Percentiles rank a stretch among this genome's conserved stretches.
Evolutionary conservation across 2,113 vertebrate species (phyloP).

Genomic region (Scomber scombrus): DNA sequence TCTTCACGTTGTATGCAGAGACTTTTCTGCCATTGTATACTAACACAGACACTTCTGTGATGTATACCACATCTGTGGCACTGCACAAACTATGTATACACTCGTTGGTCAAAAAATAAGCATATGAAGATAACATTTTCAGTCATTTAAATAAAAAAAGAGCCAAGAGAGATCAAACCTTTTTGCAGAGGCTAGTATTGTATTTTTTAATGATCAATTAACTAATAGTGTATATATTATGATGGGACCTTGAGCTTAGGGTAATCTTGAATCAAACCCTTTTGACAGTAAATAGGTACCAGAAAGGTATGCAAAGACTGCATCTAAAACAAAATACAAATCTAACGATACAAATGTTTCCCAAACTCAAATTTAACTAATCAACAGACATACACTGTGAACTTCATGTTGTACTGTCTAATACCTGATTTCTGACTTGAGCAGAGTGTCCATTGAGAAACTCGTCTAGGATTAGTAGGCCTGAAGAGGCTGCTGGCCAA

Average conservation of each 20-base stretch:
- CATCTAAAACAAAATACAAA: conserved; percentile 28
- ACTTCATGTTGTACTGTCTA: conserved; percentile 36
- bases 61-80: background rate
- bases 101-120: background rate
- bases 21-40: background rate
- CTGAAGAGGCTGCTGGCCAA: conserved; percentile 80
- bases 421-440: conserved; percentile 86
- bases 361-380: background rate
- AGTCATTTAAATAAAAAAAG: background rate
- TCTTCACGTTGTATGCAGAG: background rate
- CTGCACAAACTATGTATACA: background rate
- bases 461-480: conserved; percentile 79
- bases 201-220: conserved; percentile 2
- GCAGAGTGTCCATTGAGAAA: conserved; percentile 85
- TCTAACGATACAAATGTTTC: background rate
- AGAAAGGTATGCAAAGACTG: background rate
- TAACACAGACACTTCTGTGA: background rate
- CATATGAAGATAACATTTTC: background rate
- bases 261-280: conserved; percentile 23
- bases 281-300: background rate
- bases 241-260: background rate
- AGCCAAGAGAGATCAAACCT: background rate
- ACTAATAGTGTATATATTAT: conserved; percentile 3
- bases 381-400: conserved; percentile 10
- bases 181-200: background rate